phyloP scores from a whole-genome alignment of 2,797 vertebrate species.

The Neosalanx taihuensis region DNA sequence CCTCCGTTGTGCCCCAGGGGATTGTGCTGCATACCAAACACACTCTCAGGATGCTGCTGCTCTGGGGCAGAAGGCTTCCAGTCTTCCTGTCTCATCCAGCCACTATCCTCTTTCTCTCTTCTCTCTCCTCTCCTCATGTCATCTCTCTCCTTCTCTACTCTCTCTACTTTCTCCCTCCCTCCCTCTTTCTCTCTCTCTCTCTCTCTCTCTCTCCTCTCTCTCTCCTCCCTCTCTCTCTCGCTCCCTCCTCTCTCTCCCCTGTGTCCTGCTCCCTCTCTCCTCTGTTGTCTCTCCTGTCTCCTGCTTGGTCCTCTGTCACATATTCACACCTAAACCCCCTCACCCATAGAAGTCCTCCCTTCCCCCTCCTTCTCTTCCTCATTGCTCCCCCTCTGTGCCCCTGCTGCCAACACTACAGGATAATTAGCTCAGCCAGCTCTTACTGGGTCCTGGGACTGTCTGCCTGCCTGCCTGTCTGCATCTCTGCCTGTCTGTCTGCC shows the following conservation, averaged over 20 bases:
- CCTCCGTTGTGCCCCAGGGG: background rate
- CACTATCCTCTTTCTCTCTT: background rate
- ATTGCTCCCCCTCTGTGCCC: constrained; percentile 5
- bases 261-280: too few relatives aligned
- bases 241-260: too few relatives aligned
- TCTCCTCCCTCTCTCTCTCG: too few relatives aligned
- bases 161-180: too few relatives aligned
- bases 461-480: constrained; percentile 9
- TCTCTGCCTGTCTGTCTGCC: background rate
- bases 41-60: constrained; percentile 24
- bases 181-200: too few relatives aligned
- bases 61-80: constrained; percentile 33
- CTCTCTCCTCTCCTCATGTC: background rate
- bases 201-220: too few relatives aligned
- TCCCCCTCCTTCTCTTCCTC: background rate
- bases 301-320: too few relatives aligned
- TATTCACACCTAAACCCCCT: background rate
- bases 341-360: constrained; percentile 33
- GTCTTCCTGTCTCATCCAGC: too few relatives aligned
- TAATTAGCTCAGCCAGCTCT: constrained; percentile 49
- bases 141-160: too few relatives aligned
- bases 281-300: too few relatives aligned
- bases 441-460: constrained; percentile 2
- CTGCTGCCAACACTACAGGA: constrained; percentile 37
- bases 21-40: background rate